A percentile compares a stretch with the other conserved stretches of the same genome.
Conservation (phyloP, 2,797 vertebrate species). For the Epinephelus malabaricus region DNA sequence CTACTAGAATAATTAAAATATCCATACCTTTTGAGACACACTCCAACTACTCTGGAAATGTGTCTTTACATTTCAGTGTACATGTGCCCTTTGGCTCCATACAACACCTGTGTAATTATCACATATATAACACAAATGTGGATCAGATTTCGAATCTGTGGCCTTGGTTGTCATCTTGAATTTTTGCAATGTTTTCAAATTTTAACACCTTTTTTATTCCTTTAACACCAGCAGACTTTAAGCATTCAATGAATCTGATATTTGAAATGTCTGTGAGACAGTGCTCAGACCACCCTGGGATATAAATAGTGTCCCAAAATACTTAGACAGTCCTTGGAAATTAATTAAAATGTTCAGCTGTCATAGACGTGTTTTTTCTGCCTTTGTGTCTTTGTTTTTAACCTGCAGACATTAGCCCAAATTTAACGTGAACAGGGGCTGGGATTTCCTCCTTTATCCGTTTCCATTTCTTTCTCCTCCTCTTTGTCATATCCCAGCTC, state of each 20-base stretch:
- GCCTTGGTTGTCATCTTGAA: too few relatives aligned
- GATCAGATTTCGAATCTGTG: too few relatives aligned
- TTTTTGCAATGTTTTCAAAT: too few relatives aligned
- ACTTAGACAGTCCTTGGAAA: not conserved
- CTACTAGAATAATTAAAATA: not conserved
- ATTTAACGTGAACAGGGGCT: not conserved
- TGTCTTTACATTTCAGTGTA: not conserved
- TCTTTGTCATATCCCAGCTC: constrained; percentile 8
- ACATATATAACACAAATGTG: too few relatives aligned
- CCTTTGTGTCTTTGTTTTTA: not conserved
- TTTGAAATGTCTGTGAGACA: not conserved
- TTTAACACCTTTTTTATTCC: too few relatives aligned
- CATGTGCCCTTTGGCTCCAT: not conserved
- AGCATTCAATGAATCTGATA: too few relatives aligned
- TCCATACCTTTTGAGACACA: not conserved
- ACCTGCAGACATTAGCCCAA: not conserved
- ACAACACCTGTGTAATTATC: not conserved
- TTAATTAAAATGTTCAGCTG: not conserved
- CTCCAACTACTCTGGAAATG: not conserved
- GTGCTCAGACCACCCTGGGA: not conserved
- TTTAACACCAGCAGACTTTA: too few relatives aligned
- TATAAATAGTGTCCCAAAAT: not conserved
- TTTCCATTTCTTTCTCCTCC: not conserved
- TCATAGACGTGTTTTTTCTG: not conserved
- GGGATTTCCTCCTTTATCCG: not conserved